phyloP scores from a whole-genome alignment of 2,113 vertebrate species.

The Myodes glareolus region DNA sequence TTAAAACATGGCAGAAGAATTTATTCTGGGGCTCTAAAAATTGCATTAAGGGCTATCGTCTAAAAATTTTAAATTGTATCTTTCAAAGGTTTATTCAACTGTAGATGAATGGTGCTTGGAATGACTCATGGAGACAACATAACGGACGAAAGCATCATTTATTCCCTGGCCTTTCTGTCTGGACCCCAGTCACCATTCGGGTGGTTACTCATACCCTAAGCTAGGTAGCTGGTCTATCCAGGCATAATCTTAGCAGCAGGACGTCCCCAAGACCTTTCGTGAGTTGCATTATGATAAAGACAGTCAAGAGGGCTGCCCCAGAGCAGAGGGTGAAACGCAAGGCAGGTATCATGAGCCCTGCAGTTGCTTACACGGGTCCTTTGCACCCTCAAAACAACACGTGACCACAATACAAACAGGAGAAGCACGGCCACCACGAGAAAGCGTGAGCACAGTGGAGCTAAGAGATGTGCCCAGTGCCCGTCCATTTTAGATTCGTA shows the following conservation, averaged over 20 bases:
- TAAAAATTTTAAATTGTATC: constrained; percentile 48
- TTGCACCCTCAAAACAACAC: constrained; percentile 61
- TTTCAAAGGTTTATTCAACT: constrained; percentile 53
- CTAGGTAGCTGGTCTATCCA: background rate
- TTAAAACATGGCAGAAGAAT: background rate
- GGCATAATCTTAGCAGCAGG: background rate
- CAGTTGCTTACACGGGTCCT: constrained; percentile 65
- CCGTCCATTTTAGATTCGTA: constrained; percentile 78
- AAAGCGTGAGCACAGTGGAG: constrained; percentile 66
- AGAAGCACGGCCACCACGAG: constrained; percentile 61
- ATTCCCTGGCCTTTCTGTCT: background rate
- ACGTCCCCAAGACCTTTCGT: constrained; percentile 3
- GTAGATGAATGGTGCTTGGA: constrained; percentile 22
- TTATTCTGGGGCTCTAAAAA: constrained; percentile 51
- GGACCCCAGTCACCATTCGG: background rate
- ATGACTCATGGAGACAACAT: constrained; percentile 5
- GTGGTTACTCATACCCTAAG: background rate
- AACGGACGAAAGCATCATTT: constrained; percentile 43
- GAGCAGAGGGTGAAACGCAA: background rate
- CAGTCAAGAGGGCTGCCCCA: background rate
- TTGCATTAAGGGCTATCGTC: background rate
- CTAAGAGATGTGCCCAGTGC: constrained; percentile 46
- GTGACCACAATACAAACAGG: constrained; percentile 59
- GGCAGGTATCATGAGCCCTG: background rate
- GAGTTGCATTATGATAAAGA: constrained; percentile 43